These are phyloP conservation scores for Drosophila sucinea DNA, from an alignment of 1,140 invertebrate genomes.

Conservation along the genomic window DNA sequence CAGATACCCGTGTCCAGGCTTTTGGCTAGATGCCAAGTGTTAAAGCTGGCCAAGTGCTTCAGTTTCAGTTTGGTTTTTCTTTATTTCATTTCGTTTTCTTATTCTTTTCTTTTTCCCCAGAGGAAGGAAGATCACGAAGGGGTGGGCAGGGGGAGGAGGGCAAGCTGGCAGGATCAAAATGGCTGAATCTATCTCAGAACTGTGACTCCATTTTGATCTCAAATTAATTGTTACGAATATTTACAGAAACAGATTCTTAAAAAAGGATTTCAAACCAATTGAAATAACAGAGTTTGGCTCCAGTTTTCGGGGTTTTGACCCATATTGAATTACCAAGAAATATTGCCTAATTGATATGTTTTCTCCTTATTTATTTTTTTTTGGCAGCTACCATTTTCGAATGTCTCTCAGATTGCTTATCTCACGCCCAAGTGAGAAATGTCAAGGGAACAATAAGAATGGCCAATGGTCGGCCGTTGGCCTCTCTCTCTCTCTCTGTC, in stretches of 20 bases:
- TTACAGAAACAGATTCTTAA: too few relatives aligned
- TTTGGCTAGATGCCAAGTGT: constrained; percentile 62
- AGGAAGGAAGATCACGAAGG: not conserved
- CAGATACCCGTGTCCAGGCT: constrained; percentile 61
- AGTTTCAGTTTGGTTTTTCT: constrained; percentile 23
- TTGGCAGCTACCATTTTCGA: constrained; percentile 31
- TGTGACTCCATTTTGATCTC: too few relatives aligned
- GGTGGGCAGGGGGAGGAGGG: not conserved
- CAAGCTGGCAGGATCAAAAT: not conserved
- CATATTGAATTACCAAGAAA: constrained; percentile 46
- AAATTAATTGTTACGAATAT: too few relatives aligned
- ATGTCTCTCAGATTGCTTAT: constrained; percentile 35
- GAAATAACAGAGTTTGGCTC: not conserved
- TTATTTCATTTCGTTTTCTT: not conserved
- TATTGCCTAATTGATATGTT: constrained; percentile 62
- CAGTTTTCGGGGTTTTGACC: not conserved
- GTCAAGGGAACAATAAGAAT: constrained; percentile 27
- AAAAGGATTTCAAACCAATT: not conserved
- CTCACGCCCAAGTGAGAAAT: constrained; percentile 57
- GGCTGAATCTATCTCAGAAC: not conserved
- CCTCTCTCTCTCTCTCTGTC: not conserved
- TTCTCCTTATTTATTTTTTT: constrained; percentile 40
- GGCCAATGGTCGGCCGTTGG: not conserved
- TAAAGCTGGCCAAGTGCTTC: constrained; percentile 72
- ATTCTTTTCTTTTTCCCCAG: constrained; percentile 3